Evolutionary conservation across 2,797 vertebrate genomes (phyloP), one percentile per base, ranked within the genome.

Genomic region (Arremon aurantiirostris): DNA sequence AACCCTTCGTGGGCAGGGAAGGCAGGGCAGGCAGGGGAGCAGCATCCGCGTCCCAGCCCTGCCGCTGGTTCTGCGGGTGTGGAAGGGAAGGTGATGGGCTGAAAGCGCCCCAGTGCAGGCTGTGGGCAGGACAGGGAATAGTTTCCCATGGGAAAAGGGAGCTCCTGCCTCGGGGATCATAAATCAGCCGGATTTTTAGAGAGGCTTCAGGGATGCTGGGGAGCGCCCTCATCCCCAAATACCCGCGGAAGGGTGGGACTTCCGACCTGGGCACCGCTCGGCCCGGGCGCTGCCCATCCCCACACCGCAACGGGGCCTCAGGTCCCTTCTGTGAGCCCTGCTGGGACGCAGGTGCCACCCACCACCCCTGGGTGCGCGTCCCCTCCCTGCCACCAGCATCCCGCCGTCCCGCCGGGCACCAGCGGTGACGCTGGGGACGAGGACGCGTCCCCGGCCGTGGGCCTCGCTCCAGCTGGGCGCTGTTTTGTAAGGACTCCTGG

Each of bases 401-500:
- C 49, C 60, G 1, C 46, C 21, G 0, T 60, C 10, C 0, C n/a
- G 60, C 50, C 0, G 39, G 75, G 91, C 49, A 87, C 75, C 66
- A 3, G 24, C 6, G 35, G 1, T 2, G 69, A 65, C 8, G 37
- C 27, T 65, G 4, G 63, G 79, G 39, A 16, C 9, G 42, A 55
- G 86, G 82, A 75, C 53, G 22, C 53, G 35, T 81, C 85, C 86
- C 46, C 20, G 1, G 57, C 77, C n/a, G 1, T 5, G 73, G 95
- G 92, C 88, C 82, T n/a, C 55, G 81, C 96, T 97, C 97, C 97
- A 98, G 97, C 97, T 97, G 96, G 85, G 88, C 91, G 89, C 96
- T 97, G 96, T 97, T 98, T 96, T 97, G 93, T 95, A 97, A 97
- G 94, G 96, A 93, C 95, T 95, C 85, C 92, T 90, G 94, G 73